Evolutionary conservation across 2,113 vertebrate genomes (phyloP), one percentile per base, ranked within the genome.

Genomic region (Otus sunia): DNA sequence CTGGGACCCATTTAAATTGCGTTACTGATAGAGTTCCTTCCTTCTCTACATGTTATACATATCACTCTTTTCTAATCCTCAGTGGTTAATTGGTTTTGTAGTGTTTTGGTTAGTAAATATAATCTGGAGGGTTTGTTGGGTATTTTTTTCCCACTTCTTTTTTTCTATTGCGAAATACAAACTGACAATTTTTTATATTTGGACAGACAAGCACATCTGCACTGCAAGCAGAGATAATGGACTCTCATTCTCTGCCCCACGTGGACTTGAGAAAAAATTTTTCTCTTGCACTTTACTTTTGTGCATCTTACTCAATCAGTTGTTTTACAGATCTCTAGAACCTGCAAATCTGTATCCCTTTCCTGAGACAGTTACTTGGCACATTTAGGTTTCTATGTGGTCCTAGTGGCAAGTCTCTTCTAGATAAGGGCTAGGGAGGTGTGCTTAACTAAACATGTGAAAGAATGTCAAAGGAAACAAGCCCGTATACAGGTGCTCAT

Each of bases 131-230:
- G 9, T 2, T 29, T 53, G 7, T 5, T 58, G 60, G 62, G 17
- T 2, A 6, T n/a, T 12, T 10, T 13, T 10, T 2, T 3, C 6
- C 2, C 10, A 5, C 16, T 1, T 5, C 3, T 5, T 45, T 79
- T 83, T 69, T 66, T 36, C n/a, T 15, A 30, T 55, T 55, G 43
- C 17, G 30, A 55, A 43, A 2, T 39, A 67, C 47, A 21, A 73
- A 66, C 58, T 50, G 9, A 5, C 18, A 41, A 19, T 39, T 36
- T 74, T 63, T 88, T 59, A 30, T 37, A 27, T 49, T 60, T 80
- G 67, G 30, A 52, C 11, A 76, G n/a, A 68, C 7, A 64, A 72
- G 12, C 22, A 15, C 15, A 36, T 60, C 37, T 67, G 2, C 9
- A 34, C 11, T 25, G 5, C n/a, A 80, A 47, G 30, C 20, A 72